Evolutionary conservation across 2,888 invertebrate genomes (phyloP), one percentile per base, ranked within the genome.

Genomic region (Platypus cylindrus): DNA sequence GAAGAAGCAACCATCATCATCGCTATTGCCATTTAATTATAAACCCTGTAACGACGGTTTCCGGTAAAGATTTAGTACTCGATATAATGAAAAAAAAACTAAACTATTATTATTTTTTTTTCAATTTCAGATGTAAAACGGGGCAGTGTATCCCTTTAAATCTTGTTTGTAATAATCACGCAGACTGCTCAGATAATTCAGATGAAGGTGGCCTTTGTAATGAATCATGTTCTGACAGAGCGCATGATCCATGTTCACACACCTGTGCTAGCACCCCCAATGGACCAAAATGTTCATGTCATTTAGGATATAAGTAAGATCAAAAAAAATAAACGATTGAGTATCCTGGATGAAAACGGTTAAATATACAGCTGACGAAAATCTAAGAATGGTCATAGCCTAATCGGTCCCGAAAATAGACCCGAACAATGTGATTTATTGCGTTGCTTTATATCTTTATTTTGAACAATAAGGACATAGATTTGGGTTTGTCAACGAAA

Each of bases 151-250:
- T 85, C 4, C 68, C 74, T 36, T 67, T 70, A 56, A 50, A 59
- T 0, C 61, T 67, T 3, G 72, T 79, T 0, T 85, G 85, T 56
- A 71, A 84, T 51, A 64, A 64, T 0, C 56, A 56, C 1, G 47
- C 55, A 0, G 71, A 86, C 54, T 87, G 86, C 50, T 55, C 54
- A 26, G 80, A 80, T 48, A 72, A 68, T 1, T 70, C 71, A 5
- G 86, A 87, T 51, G 86, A 87, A 58, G 65, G 66, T 0, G 72
- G 71, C 2, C 55, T 65, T 1, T 84, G 84, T 47, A 54, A 71
- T 64, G 55, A 51, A 2, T 55, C 67, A 0, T 75, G 74, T 48
- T 45, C 48, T 14, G 28, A 41, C 2, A 38, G 45, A 3, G 48
- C 47, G n/a, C 59, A 60, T 48, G n/a, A n/a, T n/a, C 59, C 63